Conservation (phyloP, 2,113 vertebrate species). For the Gadus chalcogrammus region DNA sequence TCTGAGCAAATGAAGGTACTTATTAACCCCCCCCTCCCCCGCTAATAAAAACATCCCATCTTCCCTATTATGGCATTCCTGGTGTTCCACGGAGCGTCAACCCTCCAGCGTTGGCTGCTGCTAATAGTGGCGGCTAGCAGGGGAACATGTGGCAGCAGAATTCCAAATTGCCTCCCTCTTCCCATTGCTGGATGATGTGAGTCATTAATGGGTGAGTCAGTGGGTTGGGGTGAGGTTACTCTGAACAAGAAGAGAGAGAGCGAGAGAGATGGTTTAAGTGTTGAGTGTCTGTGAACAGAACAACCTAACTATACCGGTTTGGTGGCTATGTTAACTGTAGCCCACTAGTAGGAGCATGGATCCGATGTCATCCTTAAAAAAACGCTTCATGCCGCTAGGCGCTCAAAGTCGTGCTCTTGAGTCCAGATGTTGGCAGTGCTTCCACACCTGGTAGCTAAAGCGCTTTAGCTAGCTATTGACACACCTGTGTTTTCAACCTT, state of each 20-base stretch:
- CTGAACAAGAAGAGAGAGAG: not conserved
- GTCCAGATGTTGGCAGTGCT: too few relatives aligned
- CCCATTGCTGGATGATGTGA: too few relatives aligned
- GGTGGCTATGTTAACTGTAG: too few relatives aligned
- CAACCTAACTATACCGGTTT: not conserved
- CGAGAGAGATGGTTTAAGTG: not conserved
- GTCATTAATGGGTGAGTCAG: too few relatives aligned
- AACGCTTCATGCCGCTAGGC: too few relatives aligned
- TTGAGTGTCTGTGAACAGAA: not conserved
- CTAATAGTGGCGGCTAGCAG: conserved; percentile 23
- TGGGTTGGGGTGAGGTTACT: too few relatives aligned
- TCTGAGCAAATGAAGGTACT: conserved; percentile 23
- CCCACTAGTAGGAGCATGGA: too few relatives aligned
- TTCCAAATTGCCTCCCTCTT: not conserved
- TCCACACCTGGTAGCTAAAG: too few relatives aligned
- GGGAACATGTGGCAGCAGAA: conserved; percentile 31
- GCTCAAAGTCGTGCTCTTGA: too few relatives aligned
- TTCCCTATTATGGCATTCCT: conserved; percentile 53
- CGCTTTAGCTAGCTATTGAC: too few relatives aligned
- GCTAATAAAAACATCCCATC: conserved; percentile 48
- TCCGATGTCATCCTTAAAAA: too few relatives aligned
- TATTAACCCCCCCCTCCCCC: conserved; percentile 25
- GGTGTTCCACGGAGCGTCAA: conserved; percentile 47
- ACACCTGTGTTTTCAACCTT: too few relatives aligned
- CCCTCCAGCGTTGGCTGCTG: conserved; percentile 20